Base-by-base conservation (phyloP, 1,140 invertebrate species). In the Battus philenor region DNA sequence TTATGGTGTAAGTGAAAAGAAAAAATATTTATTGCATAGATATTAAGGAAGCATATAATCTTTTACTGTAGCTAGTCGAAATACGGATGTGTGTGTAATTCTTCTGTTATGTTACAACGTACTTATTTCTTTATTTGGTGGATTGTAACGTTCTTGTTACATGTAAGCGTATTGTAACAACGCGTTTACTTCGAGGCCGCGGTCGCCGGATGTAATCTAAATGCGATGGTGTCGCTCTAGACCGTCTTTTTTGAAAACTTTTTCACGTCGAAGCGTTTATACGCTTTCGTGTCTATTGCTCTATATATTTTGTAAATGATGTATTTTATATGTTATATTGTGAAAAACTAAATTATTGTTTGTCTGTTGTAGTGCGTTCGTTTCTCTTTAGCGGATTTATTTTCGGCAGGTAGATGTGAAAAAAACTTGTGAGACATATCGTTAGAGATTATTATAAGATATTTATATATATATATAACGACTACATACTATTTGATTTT, bases 271-370 rank as follows among this genome's bases (percentile, higher is more conserved):
- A 34, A 31, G 45, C 34, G 39, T 22, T 24, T 32, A 30, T 52
- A 34, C 29, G 32, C 50, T 33, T 33, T 51, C 54, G 50, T 46
- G 34, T 56, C 61, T 50, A 29, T 51, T 44, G 50, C 41, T 56
- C 52, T 54, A 62, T 63, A 65, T 79, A 79, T 76, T 79, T 79
- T 79, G 61, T 74, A 76, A 74, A 68, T 43, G 47, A 65, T 79
- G 68, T 79, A 79, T 76, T 79, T 79, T 79, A 70, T 78, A 78
- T 65, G 68, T 78, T 78, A 66, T 75, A 75, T 71, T 73, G 39
- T 68, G 44, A 58, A 47, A 54, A 29, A n/a, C n/a, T n/a, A n/a
- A 54, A 50, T 58, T 68, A 60, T 70, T 47, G 43, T 67, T 71
- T 69, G 51, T 48, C 58, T 68, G 53, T 59, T 53, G 63, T 76